Evolutionary conservation across 2,113 vertebrate genomes (phyloP), one percentile per base, ranked within the genome.

Genomic region (Sinosuthora webbiana): DNA sequence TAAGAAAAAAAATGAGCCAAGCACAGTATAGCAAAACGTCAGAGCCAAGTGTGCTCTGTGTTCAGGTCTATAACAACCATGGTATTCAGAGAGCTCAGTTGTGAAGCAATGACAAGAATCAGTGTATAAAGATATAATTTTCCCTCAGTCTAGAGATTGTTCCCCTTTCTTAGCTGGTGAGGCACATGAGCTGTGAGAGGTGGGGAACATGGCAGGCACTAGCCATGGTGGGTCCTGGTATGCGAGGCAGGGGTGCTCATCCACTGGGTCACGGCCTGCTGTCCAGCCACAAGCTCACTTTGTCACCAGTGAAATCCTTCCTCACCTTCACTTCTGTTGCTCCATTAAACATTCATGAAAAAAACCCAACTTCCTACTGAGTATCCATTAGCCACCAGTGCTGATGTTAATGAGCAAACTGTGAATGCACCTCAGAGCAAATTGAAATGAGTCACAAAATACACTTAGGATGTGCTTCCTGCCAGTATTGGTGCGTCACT

Each of bases 311-410:
- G 77, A 90, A 95, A 64, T 84, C 56, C 30, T 91, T 84, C 56
- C 20, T 85, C 8, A 2, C 96, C 97, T 97, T 97, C 94, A 70
- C 96, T 98, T 97, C 96, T 95, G 95, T 89, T 98, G 94, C 87
- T 97, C 87, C 74, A 96, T 98, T 97, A 98, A 98, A 98, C 95
- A 98, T 98, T 98, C 97, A 98, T 97, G 93, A 97, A 96, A 97
- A 96, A 96, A 95, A 97, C 0, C 11, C 64, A 98, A 95, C 97
- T 98, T 97, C 98, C 97, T 96, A 93, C 94, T 49, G 96, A 93
- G 97, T 93, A 97, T 95, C 97, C 97, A 98, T 98, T 97, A 98
- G 95, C 92, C 94, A 94, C 95, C 83, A 95, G 80, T 90, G 88
- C 89, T 67, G 90, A 97, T 95, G 94, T 80, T 98, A 98, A 98